Base-by-base conservation (phyloP, 2,888 invertebrate genomes). In the Pseudococcus viburni region DNA sequence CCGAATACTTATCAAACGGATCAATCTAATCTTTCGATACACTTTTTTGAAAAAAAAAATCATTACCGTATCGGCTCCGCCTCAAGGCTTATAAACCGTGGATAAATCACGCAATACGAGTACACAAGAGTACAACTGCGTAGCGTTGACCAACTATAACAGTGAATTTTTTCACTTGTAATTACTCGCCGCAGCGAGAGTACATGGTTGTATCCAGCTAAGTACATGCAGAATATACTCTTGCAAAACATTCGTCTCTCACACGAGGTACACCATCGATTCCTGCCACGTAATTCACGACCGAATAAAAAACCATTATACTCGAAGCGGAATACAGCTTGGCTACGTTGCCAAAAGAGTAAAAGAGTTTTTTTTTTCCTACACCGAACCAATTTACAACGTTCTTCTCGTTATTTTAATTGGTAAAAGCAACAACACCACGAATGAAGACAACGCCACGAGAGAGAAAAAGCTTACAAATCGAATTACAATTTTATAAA, bases 331-430 rank as follows among this genome's bases (percentile, higher is more conserved):
- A 83, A 46, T 83, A 83, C 33, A 83, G 46, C 77, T 83, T 83
- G 80, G 80, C 80, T n/a, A 46, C 46, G n/a, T 83, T 83, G 80
- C 80, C 80, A 83, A 83, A 83, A 83, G 80, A 46, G 46, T 64
- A 64, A 83, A 46, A 83, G 46, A 83, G 9, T 46, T 83, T 46
- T 42, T 42, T 42, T 42, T 42, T 42, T 9, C 42, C 42, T 73
- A 73, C 73, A 73, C 26, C 73, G 73, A 73, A 73, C 33, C 73
- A 73, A 73, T 73, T 73, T 33, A 42, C 73, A 73, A 73, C 73
- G 73, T 73, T 39, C 73, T 73, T 17, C 17, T 73, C 73, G 73
- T 33, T 17, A 73, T 33, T 73, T 33, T 73, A 73, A 73, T 73
- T 73, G 73, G 42, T 42, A 42, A 42, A 42, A 42, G 42, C 42